Percentiles rank a stretch among this genome's conserved stretches.
phyloP scores from a whole-genome alignment of 37 sponge, comb jelly and placozoan species.

The Chondrosia reniformis region DNA sequence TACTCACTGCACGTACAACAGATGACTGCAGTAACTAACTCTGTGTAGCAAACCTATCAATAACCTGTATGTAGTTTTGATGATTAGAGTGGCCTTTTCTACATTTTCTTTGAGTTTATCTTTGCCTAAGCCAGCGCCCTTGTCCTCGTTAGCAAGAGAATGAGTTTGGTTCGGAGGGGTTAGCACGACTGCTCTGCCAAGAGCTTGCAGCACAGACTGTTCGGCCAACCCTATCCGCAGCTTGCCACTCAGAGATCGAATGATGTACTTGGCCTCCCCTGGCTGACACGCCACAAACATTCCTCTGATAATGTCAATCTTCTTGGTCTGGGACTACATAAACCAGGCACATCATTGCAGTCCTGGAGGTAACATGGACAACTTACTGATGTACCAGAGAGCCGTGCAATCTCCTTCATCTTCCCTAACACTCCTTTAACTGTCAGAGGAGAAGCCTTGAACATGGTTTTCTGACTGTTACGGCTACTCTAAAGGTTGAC shows the following conservation, averaged over 20 bases:
- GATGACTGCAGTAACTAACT: neutral
- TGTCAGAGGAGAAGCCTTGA: constrained; percentile 85
- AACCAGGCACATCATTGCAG: too few relatives aligned
- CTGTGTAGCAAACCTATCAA: neutral
- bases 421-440: constrained; percentile 72
- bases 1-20: constrained; percentile 62
- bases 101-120: constrained; percentile 78
- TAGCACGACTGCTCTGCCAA: constrained; percentile 83
- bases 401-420: constrained; percentile 81
- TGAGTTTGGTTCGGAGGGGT: constrained; percentile 89
- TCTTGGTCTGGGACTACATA: constrained; percentile 69
- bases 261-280: constrained; percentile 85
- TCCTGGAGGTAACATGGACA: neutral
- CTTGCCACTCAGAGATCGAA: constrained; percentile 91
- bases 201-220: constrained; percentile 91
- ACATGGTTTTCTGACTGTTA: constrained; percentile 92
- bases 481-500: constrained; percentile 54
- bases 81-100: constrained; percentile 54
- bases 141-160: too few relatives aligned
- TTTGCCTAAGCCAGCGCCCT: too few relatives aligned
- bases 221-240: constrained; percentile 95
- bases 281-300: constrained; percentile 85
- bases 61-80: constrained; percentile 84
- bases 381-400: constrained; percentile 78
- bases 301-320: constrained; percentile 81